A percentile compares a stretch with the other conserved stretches of the same genome.
These are phyloP conservation scores for Adrianichthys oophorus DNA, from an alignment of 2,797 vertebrate species.

Conservation along the genomic window DNA sequence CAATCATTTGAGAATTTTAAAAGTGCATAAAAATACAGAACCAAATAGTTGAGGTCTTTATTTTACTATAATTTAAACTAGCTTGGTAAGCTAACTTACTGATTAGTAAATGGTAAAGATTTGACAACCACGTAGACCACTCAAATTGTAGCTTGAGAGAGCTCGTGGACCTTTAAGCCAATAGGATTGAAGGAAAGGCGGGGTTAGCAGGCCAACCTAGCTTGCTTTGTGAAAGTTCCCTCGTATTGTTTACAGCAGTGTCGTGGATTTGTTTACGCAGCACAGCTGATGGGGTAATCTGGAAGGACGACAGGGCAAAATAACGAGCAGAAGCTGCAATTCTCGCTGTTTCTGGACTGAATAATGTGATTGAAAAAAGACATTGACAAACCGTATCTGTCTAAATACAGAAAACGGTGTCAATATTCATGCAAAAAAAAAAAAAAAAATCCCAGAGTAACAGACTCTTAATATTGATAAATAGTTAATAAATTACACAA, in stretches of 20 bases:
- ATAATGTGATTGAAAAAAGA: too few relatives aligned
- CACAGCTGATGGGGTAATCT: constrained; percentile 26
- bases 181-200: constrained; percentile 44
- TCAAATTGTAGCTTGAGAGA: neutral
- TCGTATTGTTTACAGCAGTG: constrained; percentile 52
- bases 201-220: constrained; percentile 53
- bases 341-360: too few relatives aligned
- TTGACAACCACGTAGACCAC: constrained; percentile 44
- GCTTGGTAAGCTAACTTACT: constrained; percentile 39
- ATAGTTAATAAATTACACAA: too few relatives aligned
- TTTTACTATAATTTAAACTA: constrained; percentile 34
- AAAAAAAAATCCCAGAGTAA: too few relatives aligned
- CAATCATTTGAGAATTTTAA: too few relatives aligned
- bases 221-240: constrained; percentile 60
- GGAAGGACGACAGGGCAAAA: neutral
- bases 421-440: too few relatives aligned
- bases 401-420: too few relatives aligned
- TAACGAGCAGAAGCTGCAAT: neutral
- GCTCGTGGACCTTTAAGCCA: constrained; percentile 9
- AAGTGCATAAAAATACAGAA: too few relatives aligned
- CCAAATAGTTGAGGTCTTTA: neutral
- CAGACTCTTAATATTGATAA: too few relatives aligned
- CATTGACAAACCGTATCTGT: too few relatives aligned
- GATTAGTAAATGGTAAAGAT: constrained; percentile 19
- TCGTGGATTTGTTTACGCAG: constrained; percentile 57